These are phyloP conservation scores for Agrypnus murinus DNA, from an alignment of 2,888 invertebrate genomes.

Conservation along the genomic window DNA sequence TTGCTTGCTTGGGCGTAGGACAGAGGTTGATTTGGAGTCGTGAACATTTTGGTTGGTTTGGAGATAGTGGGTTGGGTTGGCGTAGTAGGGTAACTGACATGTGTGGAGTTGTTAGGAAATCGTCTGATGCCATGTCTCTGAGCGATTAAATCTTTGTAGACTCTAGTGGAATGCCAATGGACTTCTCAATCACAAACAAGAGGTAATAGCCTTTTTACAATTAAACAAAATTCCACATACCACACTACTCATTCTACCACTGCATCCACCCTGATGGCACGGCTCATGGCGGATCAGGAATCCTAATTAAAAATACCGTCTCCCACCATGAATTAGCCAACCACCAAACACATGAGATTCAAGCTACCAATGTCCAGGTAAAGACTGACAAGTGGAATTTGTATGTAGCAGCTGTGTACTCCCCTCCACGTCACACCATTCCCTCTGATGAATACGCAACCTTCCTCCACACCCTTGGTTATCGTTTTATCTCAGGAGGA, in stretches of 20 bases:
- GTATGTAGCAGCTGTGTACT: constrained; percentile 19
- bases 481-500: constrained; percentile 48
- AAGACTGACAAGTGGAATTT: constrained; percentile 17
- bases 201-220: no score
- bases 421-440: constrained; percentile 17
- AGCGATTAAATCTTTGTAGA: constrained; percentile 12
- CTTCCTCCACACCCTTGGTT: constrained; percentile 36
- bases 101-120: neutral
- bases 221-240: constrained; percentile 3
- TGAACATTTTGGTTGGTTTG: neutral
- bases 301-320: constrained; percentile 4
- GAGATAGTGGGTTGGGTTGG: neutral
- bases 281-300: constrained; percentile 15
- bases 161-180: no score
- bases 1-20: constrained; percentile 6
- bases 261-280: constrained; percentile 17
- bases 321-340: constrained; percentile 16
- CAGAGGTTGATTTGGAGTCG: neutral
- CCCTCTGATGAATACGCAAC: neutral
- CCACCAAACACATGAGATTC: constrained; percentile 19
- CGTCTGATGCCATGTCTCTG: constrained; percentile 2
- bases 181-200: no score
- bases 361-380: constrained; percentile 27
- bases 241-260: neutral
- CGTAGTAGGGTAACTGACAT: neutral